A percentile compares a stretch with the other conserved stretches of the same genome.
Conservation (phyloP, 1,140 invertebrate genomes). For the Drosophila repleta region DNA sequence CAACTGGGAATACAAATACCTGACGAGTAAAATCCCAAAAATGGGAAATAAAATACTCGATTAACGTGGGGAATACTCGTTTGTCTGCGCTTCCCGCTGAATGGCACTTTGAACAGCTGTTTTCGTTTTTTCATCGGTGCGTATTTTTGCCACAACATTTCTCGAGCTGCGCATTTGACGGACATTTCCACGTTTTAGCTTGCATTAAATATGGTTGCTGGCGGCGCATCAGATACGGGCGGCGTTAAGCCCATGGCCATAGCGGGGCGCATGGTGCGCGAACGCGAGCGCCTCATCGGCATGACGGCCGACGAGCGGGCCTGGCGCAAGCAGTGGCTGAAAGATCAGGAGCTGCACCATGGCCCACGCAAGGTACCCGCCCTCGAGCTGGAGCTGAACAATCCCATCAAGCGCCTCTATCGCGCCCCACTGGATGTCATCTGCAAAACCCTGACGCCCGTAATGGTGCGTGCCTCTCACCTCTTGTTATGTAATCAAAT, state of each 20-base stretch:
- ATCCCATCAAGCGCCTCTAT: slow-evolving; percentile 91
- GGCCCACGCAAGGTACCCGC: slow-evolving; percentile 89
- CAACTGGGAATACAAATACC: neutral
- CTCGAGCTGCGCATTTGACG: neutral
- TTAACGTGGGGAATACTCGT: neutral
- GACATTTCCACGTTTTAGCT: slow-evolving; percentile 24
- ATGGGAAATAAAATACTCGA: neutral
- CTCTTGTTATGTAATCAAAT: slow-evolving; percentile 73
- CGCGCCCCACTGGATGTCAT: slow-evolving; percentile 88
- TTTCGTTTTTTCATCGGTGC: slow-evolving; percentile 34
- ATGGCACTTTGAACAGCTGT: slow-evolving; percentile 27
- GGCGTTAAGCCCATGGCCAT: slow-evolving; percentile 90
- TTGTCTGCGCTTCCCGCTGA: neutral
- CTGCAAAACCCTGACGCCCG: slow-evolving; percentile 85
- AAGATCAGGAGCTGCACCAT: slow-evolving; percentile 91
- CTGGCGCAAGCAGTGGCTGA: slow-evolving; percentile 92
- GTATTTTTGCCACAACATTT: slow-evolving; percentile 26
- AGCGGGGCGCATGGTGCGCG: slow-evolving; percentile 88
- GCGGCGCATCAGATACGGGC: slow-evolving; percentile 85
- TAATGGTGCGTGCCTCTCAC: slow-evolving; percentile 85
- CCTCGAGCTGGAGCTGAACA: slow-evolving; percentile 88
- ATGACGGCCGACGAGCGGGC: slow-evolving; percentile 93
- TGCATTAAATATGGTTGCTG: slow-evolving; percentile 59
- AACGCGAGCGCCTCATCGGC: slow-evolving; percentile 91
- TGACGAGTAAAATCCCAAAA: neutral